Evolutionary conservation across 2,888 invertebrate species (phyloP), one percentile per base, ranked within the genome.

Genomic region (Hypselothyrea guttata): DNA sequence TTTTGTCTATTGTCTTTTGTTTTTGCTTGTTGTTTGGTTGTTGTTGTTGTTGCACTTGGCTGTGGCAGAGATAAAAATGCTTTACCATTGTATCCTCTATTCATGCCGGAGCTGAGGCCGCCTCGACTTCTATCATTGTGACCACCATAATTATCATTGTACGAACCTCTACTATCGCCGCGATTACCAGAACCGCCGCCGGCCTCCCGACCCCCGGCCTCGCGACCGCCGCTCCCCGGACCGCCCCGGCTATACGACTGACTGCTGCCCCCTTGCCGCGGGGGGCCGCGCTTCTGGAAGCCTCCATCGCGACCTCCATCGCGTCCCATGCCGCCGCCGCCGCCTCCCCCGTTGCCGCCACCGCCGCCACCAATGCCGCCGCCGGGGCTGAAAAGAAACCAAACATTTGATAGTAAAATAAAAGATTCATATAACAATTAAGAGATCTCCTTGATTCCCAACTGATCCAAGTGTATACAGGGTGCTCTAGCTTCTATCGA

Each of bases 71-170:
- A 75, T 78, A 75, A 78, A 77, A 77, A 77, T 78, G 79, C 59
- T 78, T 78, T 91, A 87, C 91, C 91, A 75, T 91, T 91, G 71
- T 90, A 91, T 75, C 91, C 91, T 82, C 91, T 91, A 68, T 91
- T 90, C 72, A 92, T 91, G 81, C 91, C 91, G 69, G 91, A 84
- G 78, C 81, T 79, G 81, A 87, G 86, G 86, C 86, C 87, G 85
- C 88, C 88, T 71, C 91, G 89, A 88, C 91, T 90, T 86, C 90
- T 89, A 86, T 90, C 90, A 87, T 85, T 90, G 78, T 89, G 82
- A 56, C 86, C 89, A 72, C 87, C 88, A 72, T 89, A 90, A 79
- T 88, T 90, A 89, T 90, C 89, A 89, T 89, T 92, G 90, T 87
- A 91, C 90, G 88, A 86, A 89, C 88, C 88, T 87, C 88, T 87